Evolutionary conservation across 2,113 vertebrate genomes (phyloP).

Genomic region (Dicerorhinus sumatrensis): DNA sequence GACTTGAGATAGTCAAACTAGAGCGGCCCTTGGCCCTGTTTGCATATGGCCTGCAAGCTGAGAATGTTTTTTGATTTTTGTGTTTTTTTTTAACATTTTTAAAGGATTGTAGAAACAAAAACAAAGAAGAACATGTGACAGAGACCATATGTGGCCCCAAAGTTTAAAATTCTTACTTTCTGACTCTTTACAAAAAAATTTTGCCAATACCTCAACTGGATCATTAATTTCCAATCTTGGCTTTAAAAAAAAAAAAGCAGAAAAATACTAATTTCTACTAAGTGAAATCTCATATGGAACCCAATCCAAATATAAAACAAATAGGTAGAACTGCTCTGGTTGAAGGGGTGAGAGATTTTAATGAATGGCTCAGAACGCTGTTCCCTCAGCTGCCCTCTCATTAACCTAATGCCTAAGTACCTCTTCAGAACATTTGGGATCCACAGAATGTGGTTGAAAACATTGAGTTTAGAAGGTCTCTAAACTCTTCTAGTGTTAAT

Average conservation of each 20-base stretch:
- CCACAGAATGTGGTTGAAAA: background rate
- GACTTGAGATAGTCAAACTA: background rate
- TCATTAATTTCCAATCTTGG: background rate
- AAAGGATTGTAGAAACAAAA: background rate
- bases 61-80: background rate
- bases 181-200: background rate
- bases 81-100: background rate
- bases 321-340: background rate
- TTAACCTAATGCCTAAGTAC: background rate
- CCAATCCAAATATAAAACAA: background rate
- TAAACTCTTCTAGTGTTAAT: background rate
- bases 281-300: background rate
- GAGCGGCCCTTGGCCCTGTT: background rate
- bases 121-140: background rate
- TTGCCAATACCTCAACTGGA: background rate
- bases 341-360: background rate
- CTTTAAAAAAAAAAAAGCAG: background rate
- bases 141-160: background rate
- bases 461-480: background rate
- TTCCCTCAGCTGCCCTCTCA: background rate
- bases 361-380: background rate
- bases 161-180: background rate
- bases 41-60: background rate
- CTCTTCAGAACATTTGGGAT: background rate
- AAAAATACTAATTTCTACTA: conserved; percentile 5